A percentile compares a stretch with the other conserved stretches of the same genome.
Evolutionary conservation across 1,140 invertebrate species (phyloP).

Genomic region (Drosophila subobscura): DNA sequence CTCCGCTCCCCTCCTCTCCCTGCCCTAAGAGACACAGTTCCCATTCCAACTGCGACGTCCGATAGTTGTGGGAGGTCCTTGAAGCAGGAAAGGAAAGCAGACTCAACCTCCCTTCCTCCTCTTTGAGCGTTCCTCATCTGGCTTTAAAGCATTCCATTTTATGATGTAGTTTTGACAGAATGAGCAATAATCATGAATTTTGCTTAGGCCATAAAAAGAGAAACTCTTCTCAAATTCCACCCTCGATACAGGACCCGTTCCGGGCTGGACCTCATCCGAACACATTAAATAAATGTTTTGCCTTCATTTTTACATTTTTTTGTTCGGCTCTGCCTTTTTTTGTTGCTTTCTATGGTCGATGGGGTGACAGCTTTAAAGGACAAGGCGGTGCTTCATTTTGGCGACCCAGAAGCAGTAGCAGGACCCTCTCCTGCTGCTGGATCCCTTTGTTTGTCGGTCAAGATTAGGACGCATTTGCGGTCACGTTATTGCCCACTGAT

Average conservation of each 20-base stretch:
- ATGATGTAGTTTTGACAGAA: constrained; percentile 81
- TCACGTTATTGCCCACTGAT: constrained; percentile 82
- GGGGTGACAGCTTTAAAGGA: constrained; percentile 75
- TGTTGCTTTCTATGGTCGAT: constrained; percentile 45
- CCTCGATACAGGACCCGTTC: constrained; percentile 2
- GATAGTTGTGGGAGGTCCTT: constrained; percentile 57
- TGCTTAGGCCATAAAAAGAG: constrained; percentile 73
- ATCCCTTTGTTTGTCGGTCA: constrained; percentile 68
- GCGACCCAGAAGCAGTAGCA: not conserved
- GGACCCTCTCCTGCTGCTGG: constrained; percentile 35
- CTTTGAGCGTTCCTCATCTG: constrained; percentile 58
- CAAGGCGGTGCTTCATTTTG: constrained; percentile 57
- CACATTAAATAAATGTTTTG: constrained; percentile 82
- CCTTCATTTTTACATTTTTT: constrained; percentile 59
- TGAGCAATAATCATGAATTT: constrained; percentile 82
- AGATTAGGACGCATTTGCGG: constrained; percentile 80
- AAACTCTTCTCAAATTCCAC: constrained; percentile 32
- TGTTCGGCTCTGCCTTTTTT: constrained; percentile 25
- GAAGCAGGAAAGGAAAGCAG: constrained; percentile 4
- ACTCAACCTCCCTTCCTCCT: constrained; percentile 34
- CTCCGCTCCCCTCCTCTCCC: not conserved
- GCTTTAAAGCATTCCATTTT: constrained; percentile 79
- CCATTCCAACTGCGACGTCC: constrained; percentile 35
- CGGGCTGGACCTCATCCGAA: constrained; percentile 56
- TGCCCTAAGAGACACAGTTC: constrained; percentile 20